Percentiles rank a stretch among this genome's conserved stretches.
phyloP scores from a whole-genome alignment of 2,113 vertebrate genomes.

The Psilopsiagon aurifrons region DNA sequence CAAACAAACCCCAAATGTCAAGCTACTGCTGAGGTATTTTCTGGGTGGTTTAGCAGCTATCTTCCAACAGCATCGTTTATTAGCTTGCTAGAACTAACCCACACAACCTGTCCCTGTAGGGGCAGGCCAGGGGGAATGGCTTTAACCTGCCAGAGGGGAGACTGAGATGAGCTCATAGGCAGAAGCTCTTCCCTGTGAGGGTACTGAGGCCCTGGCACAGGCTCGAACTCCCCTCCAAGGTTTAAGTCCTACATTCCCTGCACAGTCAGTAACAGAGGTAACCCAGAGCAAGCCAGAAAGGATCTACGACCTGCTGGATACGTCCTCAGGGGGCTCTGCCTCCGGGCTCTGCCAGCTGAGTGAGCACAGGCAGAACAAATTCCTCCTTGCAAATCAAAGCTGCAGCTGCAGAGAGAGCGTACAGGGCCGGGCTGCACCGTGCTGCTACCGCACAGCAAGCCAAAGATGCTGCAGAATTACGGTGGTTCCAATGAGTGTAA shows the following conservation, averaged over 20 bases:
- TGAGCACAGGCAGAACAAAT: not conserved
- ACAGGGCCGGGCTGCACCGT: not conserved
- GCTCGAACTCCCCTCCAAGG: not conserved
- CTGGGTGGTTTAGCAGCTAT: not conserved
- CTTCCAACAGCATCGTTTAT: not conserved
- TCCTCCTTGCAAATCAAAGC: not conserved
- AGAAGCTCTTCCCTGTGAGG: not conserved
- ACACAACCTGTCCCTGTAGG: not conserved
- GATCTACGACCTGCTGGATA: not conserved
- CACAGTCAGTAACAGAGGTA: not conserved
- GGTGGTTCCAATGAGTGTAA: fast-evolving
- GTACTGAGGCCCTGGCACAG: not conserved
- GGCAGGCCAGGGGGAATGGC: not conserved
- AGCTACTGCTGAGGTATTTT: not conserved
- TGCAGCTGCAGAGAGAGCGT: not conserved
- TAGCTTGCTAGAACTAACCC: not conserved
- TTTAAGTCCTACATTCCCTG: not conserved
- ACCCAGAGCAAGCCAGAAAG: not conserved
- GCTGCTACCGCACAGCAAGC: not conserved
- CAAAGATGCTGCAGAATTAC: no score
- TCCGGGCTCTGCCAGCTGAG: not conserved
- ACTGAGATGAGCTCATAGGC: not conserved
- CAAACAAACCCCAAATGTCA: not conserved
- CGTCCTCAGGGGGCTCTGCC: not conserved
- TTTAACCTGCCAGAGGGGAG: not conserved